Conservation (phyloP, 2,797 vertebrate species). For the Gymnodraco acuticeps region DNA sequence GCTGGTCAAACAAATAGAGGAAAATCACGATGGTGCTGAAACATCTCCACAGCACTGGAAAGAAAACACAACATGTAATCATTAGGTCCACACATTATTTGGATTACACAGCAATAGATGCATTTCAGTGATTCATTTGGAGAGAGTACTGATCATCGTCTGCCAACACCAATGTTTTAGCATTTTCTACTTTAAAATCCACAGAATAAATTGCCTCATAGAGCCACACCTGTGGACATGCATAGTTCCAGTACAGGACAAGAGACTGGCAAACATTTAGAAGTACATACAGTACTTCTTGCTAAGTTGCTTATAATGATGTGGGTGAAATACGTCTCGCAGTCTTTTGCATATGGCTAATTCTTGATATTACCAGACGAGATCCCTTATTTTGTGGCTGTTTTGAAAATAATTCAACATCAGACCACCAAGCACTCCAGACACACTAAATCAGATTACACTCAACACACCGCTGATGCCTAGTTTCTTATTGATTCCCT, state of each 20-base stretch:
- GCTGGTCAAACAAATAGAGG: constrained; percentile 96
- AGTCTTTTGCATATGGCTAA: constrained; percentile 2
- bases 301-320: background rate
- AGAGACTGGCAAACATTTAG: background rate
- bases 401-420: constrained; percentile 13
- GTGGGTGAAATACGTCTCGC: background rate
- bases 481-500: background rate
- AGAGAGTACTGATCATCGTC: background rate
- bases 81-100: background rate
- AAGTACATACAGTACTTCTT: background rate
- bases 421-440: constrained; percentile 14
- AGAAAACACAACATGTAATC: constrained; percentile 4
- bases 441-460: background rate
- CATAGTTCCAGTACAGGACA: background rate
- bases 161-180: background rate
- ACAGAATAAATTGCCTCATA: background rate
- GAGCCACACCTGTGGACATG: background rate
- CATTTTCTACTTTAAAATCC: background rate
- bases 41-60: constrained; percentile 95
- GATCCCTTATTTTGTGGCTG: background rate
- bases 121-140: background rate
- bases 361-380: background rate
- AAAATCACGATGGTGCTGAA: constrained; percentile 99
- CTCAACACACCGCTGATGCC: background rate
- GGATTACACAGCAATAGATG: background rate